A percentile compares a stretch with the other conserved stretches of the same genome.
Evolutionary conservation across 2,888 invertebrate species (phyloP).

Genomic region (Tetranychus piercei): DNA sequence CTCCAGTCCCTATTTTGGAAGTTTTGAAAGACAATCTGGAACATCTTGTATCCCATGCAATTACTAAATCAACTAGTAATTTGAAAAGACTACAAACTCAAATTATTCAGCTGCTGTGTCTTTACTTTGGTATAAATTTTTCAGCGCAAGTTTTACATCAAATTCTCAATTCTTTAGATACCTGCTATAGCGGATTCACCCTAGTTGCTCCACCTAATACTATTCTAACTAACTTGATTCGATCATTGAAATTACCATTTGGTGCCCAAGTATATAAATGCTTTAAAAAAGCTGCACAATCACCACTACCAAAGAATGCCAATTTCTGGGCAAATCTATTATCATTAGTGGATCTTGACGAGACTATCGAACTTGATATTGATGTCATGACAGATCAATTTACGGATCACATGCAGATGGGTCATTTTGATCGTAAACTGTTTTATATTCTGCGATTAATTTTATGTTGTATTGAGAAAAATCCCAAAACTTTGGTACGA

Average conservation of each 20-base stretch:
- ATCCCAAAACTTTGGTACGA: neutral
- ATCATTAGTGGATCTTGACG: constrained; percentile 16
- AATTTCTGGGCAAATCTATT: constrained; percentile 19
- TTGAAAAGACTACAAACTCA: constrained; percentile 19
- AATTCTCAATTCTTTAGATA: constrained; percentile 15
- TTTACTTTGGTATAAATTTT: constrained; percentile 19
- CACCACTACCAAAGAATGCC: constrained; percentile 12
- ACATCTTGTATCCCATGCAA: constrained; percentile 12
- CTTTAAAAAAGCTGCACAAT: constrained; percentile 14
- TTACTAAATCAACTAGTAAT: constrained; percentile 5
- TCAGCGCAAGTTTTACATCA: constrained; percentile 18
- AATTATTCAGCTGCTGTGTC: constrained; percentile 19
- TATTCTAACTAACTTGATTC: constrained; percentile 15
- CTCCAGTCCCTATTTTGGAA: constrained; percentile 10
- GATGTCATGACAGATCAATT: constrained; percentile 14
- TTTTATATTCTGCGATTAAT: constrained; percentile 20
- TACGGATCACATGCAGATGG: constrained; percentile 6
- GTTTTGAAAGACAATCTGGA: constrained; percentile 16
- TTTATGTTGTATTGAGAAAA: constrained; percentile 13
- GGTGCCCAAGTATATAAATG: constrained; percentile 18
- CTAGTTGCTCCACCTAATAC: constrained; percentile 6
- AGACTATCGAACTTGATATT: constrained; percentile 17
- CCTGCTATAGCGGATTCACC: neutral
- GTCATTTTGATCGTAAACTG: constrained; percentile 1
- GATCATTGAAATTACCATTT: constrained; percentile 18